A percentile compares a stretch with the other conserved stretches of the same genome.
phyloP scores from a whole-genome alignment of 1,140 invertebrate genomes.

The Tetramorium parvispinum region DNA sequence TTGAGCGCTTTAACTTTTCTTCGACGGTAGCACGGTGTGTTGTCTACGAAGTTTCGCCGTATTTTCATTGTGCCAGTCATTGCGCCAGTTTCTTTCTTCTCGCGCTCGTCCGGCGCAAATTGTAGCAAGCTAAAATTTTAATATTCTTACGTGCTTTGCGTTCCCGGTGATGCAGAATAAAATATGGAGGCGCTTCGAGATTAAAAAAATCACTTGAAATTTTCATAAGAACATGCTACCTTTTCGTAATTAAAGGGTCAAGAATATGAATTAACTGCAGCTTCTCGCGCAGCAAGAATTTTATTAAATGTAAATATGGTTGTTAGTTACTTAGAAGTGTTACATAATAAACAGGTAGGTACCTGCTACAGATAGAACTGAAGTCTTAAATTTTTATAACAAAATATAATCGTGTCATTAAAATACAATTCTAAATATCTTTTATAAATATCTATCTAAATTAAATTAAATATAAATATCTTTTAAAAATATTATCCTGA shows the following conservation, averaged over 20 bases:
- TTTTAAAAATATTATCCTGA: background rate
- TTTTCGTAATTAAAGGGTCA: conserved; percentile 11
- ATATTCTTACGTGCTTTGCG: conserved; percentile 39
- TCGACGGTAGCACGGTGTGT: conserved; percentile 1
- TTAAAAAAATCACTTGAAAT: conserved; percentile 45
- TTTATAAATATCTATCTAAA: conserved; percentile 11
- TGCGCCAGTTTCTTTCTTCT: conserved; percentile 15
- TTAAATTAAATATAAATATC: background rate
- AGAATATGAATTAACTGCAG: conserved; percentile 18
- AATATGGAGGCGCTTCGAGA: conserved; percentile 16
- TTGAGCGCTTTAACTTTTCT: conserved; percentile 30
- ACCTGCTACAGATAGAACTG: background rate
- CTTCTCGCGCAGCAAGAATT: background rate
- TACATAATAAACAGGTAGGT: background rate
- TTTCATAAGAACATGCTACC: conserved; percentile 28
- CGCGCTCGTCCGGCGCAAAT: conserved; percentile 39
- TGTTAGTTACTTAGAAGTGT: background rate
- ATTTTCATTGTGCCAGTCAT: conserved; percentile 50
- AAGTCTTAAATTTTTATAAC: background rate
- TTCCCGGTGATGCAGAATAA: conserved; percentile 45
- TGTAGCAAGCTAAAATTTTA: conserved; percentile 50
- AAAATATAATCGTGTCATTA: background rate
- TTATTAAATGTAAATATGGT: conserved; percentile 7
- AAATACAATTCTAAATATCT: background rate
- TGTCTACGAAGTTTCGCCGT: conserved; percentile 27